phyloP scores from a whole-genome alignment of 1,140 invertebrate species.

The Akabosia matsudoensis region DNA sequence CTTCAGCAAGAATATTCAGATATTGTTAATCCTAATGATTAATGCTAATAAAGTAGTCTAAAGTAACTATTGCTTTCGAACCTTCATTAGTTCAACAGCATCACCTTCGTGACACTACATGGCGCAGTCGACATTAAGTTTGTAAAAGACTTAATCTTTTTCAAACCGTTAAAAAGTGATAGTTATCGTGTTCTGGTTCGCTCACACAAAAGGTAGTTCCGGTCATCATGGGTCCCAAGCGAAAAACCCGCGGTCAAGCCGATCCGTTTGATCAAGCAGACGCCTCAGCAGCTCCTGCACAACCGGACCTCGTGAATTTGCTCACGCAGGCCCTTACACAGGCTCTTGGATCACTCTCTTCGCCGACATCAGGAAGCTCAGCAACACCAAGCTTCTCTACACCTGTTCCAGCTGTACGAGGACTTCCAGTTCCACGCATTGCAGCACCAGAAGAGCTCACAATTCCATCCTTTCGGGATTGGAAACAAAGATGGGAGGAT shows the following conservation, averaged over 20 bases:
- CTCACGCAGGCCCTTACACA: no score
- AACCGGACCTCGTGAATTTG: not conserved
- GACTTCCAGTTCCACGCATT: not conserved
- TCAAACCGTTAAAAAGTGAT: not conserved
- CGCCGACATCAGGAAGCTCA: not conserved
- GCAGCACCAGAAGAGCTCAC: not conserved
- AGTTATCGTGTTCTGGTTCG: not conserved
- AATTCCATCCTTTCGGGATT: not conserved
- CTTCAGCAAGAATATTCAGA: no score
- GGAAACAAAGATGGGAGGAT: not conserved
- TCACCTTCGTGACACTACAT: conserved; percentile 6
- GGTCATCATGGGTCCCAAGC: not conserved
- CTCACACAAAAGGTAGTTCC: no score
- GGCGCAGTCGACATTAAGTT: not conserved
- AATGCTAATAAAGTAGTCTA: no score
- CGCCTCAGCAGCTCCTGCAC: no score
- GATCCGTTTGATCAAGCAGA: no score
- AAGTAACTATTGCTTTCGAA: no score
- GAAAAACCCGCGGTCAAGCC: no score
- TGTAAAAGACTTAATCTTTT: not conserved
- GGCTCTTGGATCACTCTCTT: no score
- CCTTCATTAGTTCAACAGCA: no score
- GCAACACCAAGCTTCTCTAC: not conserved
- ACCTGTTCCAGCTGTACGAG: not conserved
- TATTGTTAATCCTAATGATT: no score